These are phyloP conservation scores for Lochmaea crataegi DNA, from an alignment of 2,888 invertebrate genomes.

Conservation along the genomic window DNA sequence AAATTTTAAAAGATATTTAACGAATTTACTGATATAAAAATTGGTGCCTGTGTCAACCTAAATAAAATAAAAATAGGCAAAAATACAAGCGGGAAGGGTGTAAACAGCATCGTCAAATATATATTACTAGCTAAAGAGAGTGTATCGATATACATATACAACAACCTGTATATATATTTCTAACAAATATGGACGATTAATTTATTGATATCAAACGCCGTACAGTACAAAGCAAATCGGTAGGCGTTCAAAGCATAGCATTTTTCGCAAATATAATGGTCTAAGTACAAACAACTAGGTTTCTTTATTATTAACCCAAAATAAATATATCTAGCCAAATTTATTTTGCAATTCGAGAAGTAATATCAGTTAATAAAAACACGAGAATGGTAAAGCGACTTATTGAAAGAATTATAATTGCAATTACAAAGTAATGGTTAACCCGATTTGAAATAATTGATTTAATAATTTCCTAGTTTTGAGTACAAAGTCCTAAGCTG, in stretches of 20 bases:
- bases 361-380: not conserved
- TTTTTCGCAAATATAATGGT: conserved; percentile 12
- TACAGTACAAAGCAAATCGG: conserved; percentile 36
- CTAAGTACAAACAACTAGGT: conserved; percentile 1
- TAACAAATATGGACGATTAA: conserved; percentile 63
- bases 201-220: conserved; percentile 60
- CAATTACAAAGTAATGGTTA: too few species aligned
- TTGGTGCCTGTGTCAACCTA: conserved; percentile 35
- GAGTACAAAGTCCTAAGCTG: conserved; percentile 29
- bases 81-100: conserved; percentile 43
- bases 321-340: too few species aligned
- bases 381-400: too few species aligned
- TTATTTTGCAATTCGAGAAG: not conserved
- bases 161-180: conserved; percentile 56
- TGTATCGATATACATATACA: conserved; percentile 55
- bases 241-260: conserved; percentile 30
- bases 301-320: not conserved
- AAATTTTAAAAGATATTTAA: conserved; percentile 5
- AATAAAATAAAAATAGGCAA: conserved; percentile 35
- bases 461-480: conserved; percentile 18
- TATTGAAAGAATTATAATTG: too few species aligned
- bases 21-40: conserved; percentile 37
- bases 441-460: not conserved
- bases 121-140: conserved; percentile 56
- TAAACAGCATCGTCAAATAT: conserved; percentile 45